phyloP scores from a whole-genome alignment of 2,113 vertebrate genomes.

The Aptenodytes forsteri region DNA sequence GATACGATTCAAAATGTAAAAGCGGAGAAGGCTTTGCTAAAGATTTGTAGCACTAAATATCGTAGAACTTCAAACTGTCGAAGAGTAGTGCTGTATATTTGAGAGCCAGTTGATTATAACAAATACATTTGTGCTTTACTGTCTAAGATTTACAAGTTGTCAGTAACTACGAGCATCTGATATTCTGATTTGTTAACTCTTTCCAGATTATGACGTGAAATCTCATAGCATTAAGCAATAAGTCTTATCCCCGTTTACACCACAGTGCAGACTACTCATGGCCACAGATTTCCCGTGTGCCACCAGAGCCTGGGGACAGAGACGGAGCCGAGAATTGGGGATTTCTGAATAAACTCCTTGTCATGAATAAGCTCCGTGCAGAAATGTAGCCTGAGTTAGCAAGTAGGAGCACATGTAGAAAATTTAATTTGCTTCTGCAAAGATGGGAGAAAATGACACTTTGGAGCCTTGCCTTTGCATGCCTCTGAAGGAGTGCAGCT shows the following conservation, averaged over 20 bases:
- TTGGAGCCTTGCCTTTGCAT: background rate
- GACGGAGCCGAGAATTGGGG: fast-evolving
- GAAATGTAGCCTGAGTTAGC: background rate
- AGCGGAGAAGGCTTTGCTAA: background rate
- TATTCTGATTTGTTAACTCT: background rate
- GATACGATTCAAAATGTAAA: background rate
- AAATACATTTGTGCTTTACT: background rate
- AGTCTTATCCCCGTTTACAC: background rate
- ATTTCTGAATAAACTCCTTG: background rate
- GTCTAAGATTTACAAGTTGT: background rate
- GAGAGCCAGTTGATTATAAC: background rate
- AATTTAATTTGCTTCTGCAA: background rate
- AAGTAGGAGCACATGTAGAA: background rate
- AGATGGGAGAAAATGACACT: background rate
- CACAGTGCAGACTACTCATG: background rate
- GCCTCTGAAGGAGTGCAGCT: background rate
- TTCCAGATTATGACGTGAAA: background rate
- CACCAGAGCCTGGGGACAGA: background rate
- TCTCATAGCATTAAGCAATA: background rate
- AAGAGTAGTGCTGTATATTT: background rate
- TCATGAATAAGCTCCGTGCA: background rate
- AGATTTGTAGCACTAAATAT: background rate
- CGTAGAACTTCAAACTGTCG: background rate
- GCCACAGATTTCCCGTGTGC: background rate
- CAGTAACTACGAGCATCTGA: background rate